phyloP scores from a whole-genome alignment of 2,113 vertebrate genomes.

The Trachemys scripta region DNA sequence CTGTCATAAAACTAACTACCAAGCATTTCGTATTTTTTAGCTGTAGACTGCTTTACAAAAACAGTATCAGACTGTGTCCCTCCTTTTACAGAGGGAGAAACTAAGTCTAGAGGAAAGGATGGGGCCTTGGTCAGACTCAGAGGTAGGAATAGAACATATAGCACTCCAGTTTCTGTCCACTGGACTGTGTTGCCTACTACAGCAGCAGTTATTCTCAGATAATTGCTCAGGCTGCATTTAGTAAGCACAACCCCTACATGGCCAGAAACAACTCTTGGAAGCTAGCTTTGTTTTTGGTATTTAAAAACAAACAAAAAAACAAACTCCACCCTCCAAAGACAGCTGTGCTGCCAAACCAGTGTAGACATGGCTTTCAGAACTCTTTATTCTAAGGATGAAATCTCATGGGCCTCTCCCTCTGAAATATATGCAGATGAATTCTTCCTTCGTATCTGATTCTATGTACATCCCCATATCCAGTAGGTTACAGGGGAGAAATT shows the following conservation, averaged over 20 bases:
- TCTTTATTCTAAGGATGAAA: neutral
- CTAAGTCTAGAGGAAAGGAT: neutral
- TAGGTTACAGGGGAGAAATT: neutral
- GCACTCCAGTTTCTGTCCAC: neutral
- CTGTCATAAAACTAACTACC: neutral
- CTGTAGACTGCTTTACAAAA: neutral
- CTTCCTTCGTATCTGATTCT: accelerated
- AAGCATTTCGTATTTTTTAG: neutral
- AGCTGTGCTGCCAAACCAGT: neutral
- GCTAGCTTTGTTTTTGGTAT: neutral
- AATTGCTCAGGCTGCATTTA: neutral
- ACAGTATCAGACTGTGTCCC: neutral
- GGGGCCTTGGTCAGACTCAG: neutral
- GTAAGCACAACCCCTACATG: accelerated
- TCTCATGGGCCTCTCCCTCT: neutral
- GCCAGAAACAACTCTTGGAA: neutral
- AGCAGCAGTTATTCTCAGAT: neutral
- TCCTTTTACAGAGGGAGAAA: neutral
- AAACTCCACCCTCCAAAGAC: neutral
- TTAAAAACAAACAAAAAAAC: neutral
- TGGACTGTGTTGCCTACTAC: accelerated
- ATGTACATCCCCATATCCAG: accelerated
- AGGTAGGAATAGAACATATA: neutral
- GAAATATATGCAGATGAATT: accelerated
- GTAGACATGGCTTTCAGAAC: neutral